A percentile compares a stretch with the other conserved stretches of the same genome.
Conservation (phyloP, 92 coral and sea anemone genomes). For the Phenganax stokvisi region DNA sequence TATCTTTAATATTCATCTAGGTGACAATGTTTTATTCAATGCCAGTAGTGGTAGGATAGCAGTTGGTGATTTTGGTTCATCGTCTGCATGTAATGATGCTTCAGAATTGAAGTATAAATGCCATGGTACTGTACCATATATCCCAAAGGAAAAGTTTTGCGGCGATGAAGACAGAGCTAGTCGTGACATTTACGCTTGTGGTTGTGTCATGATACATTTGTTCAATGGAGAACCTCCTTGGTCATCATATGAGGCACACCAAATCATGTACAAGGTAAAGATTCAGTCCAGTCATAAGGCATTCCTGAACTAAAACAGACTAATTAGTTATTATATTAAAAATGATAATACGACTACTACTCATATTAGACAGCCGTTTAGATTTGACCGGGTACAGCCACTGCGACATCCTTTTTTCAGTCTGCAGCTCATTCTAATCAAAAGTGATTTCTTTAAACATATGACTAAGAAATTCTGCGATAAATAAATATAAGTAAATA, state of each 20-base stretch:
- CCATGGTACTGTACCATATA: slow-evolving; percentile 70
- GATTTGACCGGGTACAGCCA: too few species aligned
- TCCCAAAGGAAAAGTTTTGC: slow-evolving; percentile 47
- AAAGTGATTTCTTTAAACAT: too few species aligned
- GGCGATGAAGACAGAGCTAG: slow-evolving; percentile 45
- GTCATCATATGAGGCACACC: slow-evolving; percentile 31
- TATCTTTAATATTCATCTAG: slow-evolving; percentile 21
- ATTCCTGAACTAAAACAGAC: too few species aligned
- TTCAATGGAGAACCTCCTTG: slow-evolving; percentile 68
- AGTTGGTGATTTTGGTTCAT: slow-evolving; percentile 69
- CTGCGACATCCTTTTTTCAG: too few species aligned
- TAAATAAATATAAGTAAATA: too few species aligned
- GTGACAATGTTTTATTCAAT: slow-evolving; percentile 61
- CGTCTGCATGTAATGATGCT: slow-evolving; percentile 36
- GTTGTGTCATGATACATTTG: slow-evolving; percentile 56
- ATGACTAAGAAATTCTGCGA: too few species aligned
- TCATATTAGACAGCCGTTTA: too few species aligned
- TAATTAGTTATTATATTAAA: too few species aligned
- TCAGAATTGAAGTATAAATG: slow-evolving; percentile 29
- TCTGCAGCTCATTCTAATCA: too few species aligned
- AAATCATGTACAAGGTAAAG: slow-evolving; percentile 52
- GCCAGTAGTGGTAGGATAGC: slow-evolving; percentile 36
- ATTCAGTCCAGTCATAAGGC: not conserved
- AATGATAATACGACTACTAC: too few species aligned
- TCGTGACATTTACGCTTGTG: slow-evolving; percentile 69